These are phyloP conservation scores for Nesidiocoris tenuis DNA, from an alignment of 2,888 invertebrate species.

Conservation along the genomic window DNA sequence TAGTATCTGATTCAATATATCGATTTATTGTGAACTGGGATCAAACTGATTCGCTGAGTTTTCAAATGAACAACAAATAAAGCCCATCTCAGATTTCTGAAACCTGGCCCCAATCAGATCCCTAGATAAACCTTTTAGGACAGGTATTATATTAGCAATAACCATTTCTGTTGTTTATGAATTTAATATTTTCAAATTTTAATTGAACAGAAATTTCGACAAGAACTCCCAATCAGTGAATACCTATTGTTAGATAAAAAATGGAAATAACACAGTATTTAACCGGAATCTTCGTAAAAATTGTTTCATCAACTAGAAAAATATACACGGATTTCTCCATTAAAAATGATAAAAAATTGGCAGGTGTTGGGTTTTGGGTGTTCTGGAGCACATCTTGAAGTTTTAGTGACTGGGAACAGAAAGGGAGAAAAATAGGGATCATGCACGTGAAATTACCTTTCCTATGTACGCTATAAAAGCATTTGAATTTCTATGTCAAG, in stretches of 20 bases:
- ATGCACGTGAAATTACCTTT: constrained; percentile 43
- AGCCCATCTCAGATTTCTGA: too few species aligned
- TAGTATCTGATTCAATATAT: too few species aligned
- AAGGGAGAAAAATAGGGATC: constrained; percentile 49
- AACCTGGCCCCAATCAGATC: too few species aligned
- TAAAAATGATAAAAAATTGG: constrained; percentile 47
- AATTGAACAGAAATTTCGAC: constrained; percentile 24
- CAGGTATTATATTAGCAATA: too few species aligned
- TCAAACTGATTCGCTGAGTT: too few species aligned
- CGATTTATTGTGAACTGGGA: too few species aligned
- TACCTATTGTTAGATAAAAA: constrained; percentile 27
- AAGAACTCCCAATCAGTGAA: constrained; percentile 14
- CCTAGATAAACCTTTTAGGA: too few species aligned
- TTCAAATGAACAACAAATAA: too few species aligned
- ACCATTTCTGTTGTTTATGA: too few species aligned
- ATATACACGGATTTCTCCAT: constrained; percentile 33
- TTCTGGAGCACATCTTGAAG: constrained; percentile 46
- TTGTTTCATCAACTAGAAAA: constrained; percentile 30
- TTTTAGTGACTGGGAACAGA: constrained; percentile 50
- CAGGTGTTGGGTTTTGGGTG: constrained; percentile 44
- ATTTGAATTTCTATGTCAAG: too few species aligned
- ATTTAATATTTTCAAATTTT: constrained; percentile 20
- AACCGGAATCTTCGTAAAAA: constrained; percentile 18
- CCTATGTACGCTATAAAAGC: neutral
- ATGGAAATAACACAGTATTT: constrained; percentile 27